Evolutionary conservation across 2,888 invertebrate species (phyloP), one percentile per base, ranked within the genome.

Genomic region (Sarcophaga variegata): DNA sequence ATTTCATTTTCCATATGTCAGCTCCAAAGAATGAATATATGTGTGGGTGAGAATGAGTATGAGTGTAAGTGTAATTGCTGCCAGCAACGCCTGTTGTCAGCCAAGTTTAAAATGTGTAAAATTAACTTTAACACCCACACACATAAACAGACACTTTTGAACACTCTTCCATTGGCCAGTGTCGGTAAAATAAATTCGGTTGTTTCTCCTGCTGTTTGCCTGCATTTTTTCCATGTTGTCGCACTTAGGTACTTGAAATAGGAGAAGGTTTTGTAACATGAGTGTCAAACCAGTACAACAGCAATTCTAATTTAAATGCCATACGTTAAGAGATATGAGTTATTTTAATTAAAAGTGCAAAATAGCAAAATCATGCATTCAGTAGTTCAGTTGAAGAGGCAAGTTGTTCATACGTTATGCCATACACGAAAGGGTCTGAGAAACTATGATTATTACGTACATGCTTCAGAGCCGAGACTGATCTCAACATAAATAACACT

Each of bases 71-170:
- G 12, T 54, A 17, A 54, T 12, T 54, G 54, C 17, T 54, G 54
- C 54, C 54, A 14, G 54, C 54, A 54, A 17, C 5, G 17, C n/a
- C 20, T 49, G 17, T n/a, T 78, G 72, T 67, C 78, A 67, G 62
- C 12, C 27, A 64, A 14, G 78, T 78, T 64, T 74, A 74, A 78
- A 67, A 78, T 72, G 78, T 83, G 67, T 83, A 25, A 78, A 83
- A 78, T 78, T 74, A 83, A 72, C 60, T 72, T 64, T 47, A 47
- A 76, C 22, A 37, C 62, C 17, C 2, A 70, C 0, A 14, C 1
- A 70, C 2, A 4, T 37, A 14, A 6, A 76, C 45, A 47, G 5
- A 14, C 6, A 11, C 4, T 54, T 60, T 62, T 62, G 17, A 54
- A 17, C 37, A 37, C 37, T 37, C 10, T 37, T 37, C 37, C 37